These are phyloP conservation scores for Psophia crepitans DNA, from an alignment of 2,113 vertebrate species.

Conservation along the genomic window DNA sequence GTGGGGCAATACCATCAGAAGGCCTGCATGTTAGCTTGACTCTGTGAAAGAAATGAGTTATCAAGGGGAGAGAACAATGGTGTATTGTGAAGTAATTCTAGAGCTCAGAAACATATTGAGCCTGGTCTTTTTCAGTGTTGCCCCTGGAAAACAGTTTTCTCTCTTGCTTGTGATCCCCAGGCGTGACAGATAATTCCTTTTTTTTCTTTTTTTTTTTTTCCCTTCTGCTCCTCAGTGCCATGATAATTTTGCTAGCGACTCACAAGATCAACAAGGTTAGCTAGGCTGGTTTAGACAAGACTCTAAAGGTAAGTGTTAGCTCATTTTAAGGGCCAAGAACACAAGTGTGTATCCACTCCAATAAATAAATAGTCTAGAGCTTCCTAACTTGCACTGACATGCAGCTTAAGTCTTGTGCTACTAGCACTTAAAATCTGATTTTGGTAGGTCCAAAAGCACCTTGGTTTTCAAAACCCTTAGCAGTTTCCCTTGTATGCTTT, in stretches of 20 bases:
- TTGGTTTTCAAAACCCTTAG: background rate
- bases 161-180: background rate
- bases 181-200: background rate
- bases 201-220: too few relatives aligned
- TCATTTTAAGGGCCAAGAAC: background rate
- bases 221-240: background rate
- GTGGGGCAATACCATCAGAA: background rate
- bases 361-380: background rate
- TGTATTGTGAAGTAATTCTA: background rate
- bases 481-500: background rate
- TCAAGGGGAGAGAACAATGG: background rate
- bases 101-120: background rate
- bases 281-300: background rate
- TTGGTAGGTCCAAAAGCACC: background rate
- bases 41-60: background rate
- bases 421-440: background rate
- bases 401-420: background rate
- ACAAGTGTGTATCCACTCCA: background rate
- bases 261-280: background rate
- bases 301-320: background rate
- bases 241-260: rapidly evolving
- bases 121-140: background rate
- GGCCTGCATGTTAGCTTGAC: background rate
- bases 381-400: background rate
- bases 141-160: background rate